Conservation (phyloP, 2,113 vertebrate genomes). For the Panurus biarmicus region DNA sequence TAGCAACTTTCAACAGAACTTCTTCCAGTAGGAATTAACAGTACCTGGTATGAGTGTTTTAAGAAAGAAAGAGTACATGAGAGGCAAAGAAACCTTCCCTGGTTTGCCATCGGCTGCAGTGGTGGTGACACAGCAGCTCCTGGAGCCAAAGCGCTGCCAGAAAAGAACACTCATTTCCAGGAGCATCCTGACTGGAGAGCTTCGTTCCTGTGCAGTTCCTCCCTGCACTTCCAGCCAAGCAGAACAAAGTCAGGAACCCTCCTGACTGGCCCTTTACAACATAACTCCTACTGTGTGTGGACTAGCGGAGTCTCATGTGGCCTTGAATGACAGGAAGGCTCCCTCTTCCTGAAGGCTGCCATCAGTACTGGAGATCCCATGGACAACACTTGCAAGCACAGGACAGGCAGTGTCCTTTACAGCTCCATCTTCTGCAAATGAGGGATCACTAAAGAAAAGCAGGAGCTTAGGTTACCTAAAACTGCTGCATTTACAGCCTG, state of each 20-base stretch:
- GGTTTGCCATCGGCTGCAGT: not conserved
- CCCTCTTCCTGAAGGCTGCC: not conserved
- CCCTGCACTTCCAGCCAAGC: not conserved
- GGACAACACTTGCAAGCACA: not conserved
- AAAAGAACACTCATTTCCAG: not conserved
- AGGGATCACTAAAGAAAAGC: not conserved
- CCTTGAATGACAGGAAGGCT: not conserved
- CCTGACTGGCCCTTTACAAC: not conserved
- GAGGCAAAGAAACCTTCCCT: not conserved
- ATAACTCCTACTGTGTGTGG: not conserved
- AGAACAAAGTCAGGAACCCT: not conserved
- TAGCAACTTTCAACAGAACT: not conserved
- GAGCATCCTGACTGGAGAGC: not conserved
- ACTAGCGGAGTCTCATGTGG: rapidly evolving
- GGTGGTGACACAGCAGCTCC: not conserved
- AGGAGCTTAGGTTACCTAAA: not conserved
- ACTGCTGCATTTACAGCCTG: not conserved
- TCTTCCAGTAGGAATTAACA: not conserved
- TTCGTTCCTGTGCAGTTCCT: not conserved
- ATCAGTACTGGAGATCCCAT: not conserved
- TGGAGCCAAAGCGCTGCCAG: not conserved
- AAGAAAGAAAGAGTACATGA: not conserved
- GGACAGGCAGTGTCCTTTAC: not conserved
- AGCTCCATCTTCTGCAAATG: not conserved
- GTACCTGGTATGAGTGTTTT: not conserved